A percentile compares a stretch with the other conserved stretches of the same genome.
These are phyloP conservation scores for Hydractinia echinata DNA, from an alignment of 30 jellyfish, hydroid and myxozoan genomes.

Conservation along the genomic window DNA sequence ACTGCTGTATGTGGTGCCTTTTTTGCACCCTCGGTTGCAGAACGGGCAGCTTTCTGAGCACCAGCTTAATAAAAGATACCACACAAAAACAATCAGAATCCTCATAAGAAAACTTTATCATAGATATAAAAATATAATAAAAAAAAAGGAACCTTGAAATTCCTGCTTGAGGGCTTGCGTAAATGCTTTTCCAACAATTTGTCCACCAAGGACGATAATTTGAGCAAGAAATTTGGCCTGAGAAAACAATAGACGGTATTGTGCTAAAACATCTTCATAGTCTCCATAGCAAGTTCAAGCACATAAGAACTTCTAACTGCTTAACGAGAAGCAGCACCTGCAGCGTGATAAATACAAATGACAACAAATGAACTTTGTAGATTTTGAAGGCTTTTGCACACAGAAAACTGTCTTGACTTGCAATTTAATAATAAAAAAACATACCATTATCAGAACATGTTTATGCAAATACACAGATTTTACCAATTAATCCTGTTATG, in stretches of 20 bases:
- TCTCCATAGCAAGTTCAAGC: no score
- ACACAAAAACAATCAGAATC: not conserved
- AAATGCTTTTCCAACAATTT: conserved; percentile 71
- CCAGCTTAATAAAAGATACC: conserved; percentile 12
- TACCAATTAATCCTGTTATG: no score
- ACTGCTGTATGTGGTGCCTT: conserved; percentile 15
- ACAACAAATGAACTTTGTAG: no score
- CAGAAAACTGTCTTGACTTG: no score
- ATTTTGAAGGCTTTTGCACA: no score
- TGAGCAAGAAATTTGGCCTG: conserved; percentile 79
- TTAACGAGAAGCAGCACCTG: no score
- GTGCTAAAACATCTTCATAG: no score
- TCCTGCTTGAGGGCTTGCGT: conserved; percentile 83
- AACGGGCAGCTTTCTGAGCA: conserved; percentile 13
- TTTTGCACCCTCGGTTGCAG: conserved; percentile 21
- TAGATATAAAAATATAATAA: not conserved
- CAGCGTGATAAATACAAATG: no score
- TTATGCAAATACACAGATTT: no score
- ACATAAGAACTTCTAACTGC: no score
- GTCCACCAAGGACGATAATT: conserved; percentile 84
- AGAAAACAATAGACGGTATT: not conserved
- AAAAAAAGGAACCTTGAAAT: conserved; percentile 32
- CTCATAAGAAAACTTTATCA: not conserved
- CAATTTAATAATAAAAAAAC: no score
- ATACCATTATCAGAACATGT: no score